phyloP scores from a whole-genome alignment of 37 sponge, comb jelly and placozoan species.

The Aphrocallistes beatrix region DNA sequence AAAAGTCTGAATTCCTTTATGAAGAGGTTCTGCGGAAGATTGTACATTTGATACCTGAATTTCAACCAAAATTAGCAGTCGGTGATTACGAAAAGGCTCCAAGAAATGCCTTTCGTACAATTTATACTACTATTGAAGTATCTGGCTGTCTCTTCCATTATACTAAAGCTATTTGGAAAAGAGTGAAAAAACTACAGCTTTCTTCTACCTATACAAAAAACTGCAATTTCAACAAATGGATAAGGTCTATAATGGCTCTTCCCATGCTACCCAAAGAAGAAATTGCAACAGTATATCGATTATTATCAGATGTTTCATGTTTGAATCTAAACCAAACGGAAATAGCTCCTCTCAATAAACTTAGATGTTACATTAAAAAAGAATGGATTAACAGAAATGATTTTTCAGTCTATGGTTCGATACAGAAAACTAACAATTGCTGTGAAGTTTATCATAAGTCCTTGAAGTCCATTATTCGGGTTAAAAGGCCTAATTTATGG shows the following conservation, averaged over 20 bases:
- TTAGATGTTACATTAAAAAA: not conserved
- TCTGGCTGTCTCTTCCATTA: slow-evolving; percentile 9
- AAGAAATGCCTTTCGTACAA: not conserved
- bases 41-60: not conserved
- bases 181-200: slow-evolving; percentile 12
- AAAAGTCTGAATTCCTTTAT: not conserved
- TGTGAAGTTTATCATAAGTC: not conserved
- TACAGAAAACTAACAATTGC: not conserved
- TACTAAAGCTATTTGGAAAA: not conserved
- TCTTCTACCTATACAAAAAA: not conserved
- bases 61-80: not conserved
- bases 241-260: slow-evolving; percentile 9
- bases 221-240: no score
- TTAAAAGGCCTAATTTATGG: not conserved
- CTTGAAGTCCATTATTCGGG: not conserved
- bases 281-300: slow-evolving; percentile 7
- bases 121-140: not conserved
- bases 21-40: not conserved
- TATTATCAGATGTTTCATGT: not conserved
- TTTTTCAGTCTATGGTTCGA: not conserved
- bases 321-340: not conserved
- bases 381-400: slow-evolving; percentile 14
- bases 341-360: not conserved
- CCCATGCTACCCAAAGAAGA: slow-evolving; percentile 14
- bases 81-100: not conserved